Percentiles rank a stretch among this genome's conserved stretches.
phyloP scores from a whole-genome alignment of 2,113 vertebrate species.

The Notechis scutatus region DNA sequence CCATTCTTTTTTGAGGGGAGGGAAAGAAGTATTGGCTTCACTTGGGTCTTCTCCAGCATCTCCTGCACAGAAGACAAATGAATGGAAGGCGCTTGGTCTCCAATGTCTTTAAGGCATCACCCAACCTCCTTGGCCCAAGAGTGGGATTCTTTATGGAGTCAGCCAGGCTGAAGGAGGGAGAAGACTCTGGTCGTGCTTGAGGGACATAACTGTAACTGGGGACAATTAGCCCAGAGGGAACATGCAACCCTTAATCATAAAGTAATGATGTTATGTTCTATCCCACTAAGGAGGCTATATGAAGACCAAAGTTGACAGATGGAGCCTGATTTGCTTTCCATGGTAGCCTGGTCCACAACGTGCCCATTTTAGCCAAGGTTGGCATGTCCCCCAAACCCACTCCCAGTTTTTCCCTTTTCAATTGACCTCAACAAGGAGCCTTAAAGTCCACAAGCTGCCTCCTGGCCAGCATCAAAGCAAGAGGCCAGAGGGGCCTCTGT shows the following conservation, averaged over 20 bases:
- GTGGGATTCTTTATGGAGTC: not conserved
- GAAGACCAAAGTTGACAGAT: not conserved
- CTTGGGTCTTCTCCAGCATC: not conserved
- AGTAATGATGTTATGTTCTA: not conserved
- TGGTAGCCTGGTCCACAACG: not conserved
- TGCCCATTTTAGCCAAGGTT: not conserved
- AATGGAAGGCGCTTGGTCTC: not conserved
- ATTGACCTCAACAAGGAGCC: no score
- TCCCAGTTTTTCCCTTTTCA: no score
- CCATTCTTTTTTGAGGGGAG: not conserved
- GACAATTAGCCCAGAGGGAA: not conserved
- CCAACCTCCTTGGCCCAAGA: not conserved
- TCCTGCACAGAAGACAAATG: not conserved
- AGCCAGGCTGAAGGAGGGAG: not conserved
- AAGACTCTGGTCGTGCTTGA: not conserved
- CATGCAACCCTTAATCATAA: not conserved
- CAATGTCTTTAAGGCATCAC: not conserved
- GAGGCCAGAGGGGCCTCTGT: no score
- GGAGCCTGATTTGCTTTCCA: not conserved
- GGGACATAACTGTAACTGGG: not conserved
- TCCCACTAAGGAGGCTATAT: not conserved
- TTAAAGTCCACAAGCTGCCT: no score
- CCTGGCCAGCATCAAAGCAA: no score
- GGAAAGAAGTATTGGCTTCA: not conserved
- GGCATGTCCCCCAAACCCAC: not conserved